phyloP scores from a whole-genome alignment of 2,888 invertebrate genomes.

The Camponotus fellah region DNA sequence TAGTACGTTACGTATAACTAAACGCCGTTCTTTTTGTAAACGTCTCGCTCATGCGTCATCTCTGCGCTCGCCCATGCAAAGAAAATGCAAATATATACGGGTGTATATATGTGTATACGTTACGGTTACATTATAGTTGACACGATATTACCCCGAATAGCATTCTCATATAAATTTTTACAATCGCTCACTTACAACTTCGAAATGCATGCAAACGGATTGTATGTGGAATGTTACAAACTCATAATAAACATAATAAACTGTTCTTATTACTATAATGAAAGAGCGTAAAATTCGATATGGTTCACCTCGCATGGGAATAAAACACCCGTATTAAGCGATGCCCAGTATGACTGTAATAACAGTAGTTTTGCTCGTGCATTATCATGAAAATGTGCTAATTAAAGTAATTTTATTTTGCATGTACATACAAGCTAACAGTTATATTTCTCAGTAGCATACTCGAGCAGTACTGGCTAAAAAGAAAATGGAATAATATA shows the following conservation, averaged over 20 bases:
- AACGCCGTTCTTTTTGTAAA: slow-evolving; percentile 29
- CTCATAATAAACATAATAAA: slow-evolving; percentile 23
- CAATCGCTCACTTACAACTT: slow-evolving; percentile 28
- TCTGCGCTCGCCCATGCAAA: not conserved
- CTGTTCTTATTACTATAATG: not conserved
- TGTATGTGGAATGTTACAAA: not conserved
- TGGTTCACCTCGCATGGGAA: slow-evolving; percentile 4
- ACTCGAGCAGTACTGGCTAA: not conserved
- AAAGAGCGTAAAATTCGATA: slow-evolving; percentile 12
- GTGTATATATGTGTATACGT: not conserved
- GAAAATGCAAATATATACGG: slow-evolving; percentile 39
- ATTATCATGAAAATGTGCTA: slow-evolving; percentile 3
- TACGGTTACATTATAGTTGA: slow-evolving; percentile 13
- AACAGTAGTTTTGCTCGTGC: not conserved
- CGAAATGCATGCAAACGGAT: not conserved
- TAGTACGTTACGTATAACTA: slow-evolving; percentile 42
- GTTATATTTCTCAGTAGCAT: not conserved
- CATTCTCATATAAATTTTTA: slow-evolving; percentile 44
- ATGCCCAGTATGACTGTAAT: not conserved
- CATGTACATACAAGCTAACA: not conserved
- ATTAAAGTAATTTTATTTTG: not conserved
- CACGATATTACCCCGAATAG: slow-evolving; percentile 11
- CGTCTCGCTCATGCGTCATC: slow-evolving; percentile 32
- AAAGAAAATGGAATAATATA: not conserved
- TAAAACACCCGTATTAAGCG: not conserved